A percentile compares a stretch with the other conserved stretches of the same genome.
Conservation (phyloP, 2,888 invertebrate species). For the Pycnomerus fuliginosus region DNA sequence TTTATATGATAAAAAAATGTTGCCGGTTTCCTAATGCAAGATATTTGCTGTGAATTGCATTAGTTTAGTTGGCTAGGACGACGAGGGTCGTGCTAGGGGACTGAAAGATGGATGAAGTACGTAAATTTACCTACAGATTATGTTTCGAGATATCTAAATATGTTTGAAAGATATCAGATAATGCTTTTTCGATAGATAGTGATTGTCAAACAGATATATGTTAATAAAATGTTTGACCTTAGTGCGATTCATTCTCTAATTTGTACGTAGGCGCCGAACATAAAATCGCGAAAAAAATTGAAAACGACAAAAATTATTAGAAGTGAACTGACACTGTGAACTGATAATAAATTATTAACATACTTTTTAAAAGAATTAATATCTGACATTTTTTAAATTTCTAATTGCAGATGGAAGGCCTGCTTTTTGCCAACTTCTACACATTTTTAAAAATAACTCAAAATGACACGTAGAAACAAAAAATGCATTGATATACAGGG, state of each 20-base stretch:
- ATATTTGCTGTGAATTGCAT: conserved; percentile 27
- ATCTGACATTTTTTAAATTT: too few relatives aligned
- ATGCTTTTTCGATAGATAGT: conserved; percentile 39
- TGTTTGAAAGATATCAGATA: conserved; percentile 43
- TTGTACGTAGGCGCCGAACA: too few relatives aligned
- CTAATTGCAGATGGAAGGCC: too few relatives aligned
- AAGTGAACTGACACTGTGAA: too few relatives aligned
- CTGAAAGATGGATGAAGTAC: conserved; percentile 3
- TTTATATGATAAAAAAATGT: conserved; percentile 4
- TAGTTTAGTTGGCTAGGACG: conserved; percentile 8
- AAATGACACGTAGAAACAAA: too few relatives aligned
- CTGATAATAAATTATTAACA: too few relatives aligned
- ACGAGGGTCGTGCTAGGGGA: conserved; percentile 7
- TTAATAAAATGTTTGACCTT: conserved; percentile 37
- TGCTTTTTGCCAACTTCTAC: too few relatives aligned
- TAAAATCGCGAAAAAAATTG: too few relatives aligned
- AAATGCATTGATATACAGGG: too few relatives aligned
- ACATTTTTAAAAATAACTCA: too few relatives aligned
- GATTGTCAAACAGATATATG: conserved; percentile 38
- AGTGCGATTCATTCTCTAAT: conserved; percentile 9
- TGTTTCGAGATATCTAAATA: conserved; percentile 44
- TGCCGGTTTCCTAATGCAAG: conserved; percentile 18
- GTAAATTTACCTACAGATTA: conserved; percentile 9
- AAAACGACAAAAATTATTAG: too few relatives aligned
- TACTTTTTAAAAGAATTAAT: too few relatives aligned